Conservation (phyloP, 2,888 invertebrate genomes). For the Archaeoteleia sp. region DNA sequence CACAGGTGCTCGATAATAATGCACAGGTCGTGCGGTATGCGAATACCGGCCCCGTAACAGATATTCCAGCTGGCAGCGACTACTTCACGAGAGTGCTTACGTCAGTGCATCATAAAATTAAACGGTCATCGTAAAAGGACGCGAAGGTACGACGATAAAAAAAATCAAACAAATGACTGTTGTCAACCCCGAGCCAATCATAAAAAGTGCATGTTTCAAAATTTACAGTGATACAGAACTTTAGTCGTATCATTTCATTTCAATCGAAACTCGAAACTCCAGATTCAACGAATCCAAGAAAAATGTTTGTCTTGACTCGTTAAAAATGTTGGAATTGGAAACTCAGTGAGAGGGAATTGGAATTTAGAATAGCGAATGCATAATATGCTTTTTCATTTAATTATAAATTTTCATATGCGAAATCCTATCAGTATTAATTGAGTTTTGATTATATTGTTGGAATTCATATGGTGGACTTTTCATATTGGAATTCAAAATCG, state of each 20-base stretch:
- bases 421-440: too few relatives aligned
- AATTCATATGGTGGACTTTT: too few relatives aligned
- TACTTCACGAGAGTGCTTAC: constrained; percentile 36
- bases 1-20: constrained; percentile 42
- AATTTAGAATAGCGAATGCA: too few relatives aligned
- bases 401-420: too few relatives aligned
- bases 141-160: constrained; percentile 3
- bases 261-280: neutral
- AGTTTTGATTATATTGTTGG: too few relatives aligned
- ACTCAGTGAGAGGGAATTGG: too few relatives aligned
- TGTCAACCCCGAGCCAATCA: neutral
- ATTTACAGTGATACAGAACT: neutral
- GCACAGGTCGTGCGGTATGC: constrained; percentile 27
- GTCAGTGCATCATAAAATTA: constrained; percentile 29
- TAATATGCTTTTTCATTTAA: too few relatives aligned
- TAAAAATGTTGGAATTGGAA: too few relatives aligned
- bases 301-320: too few relatives aligned
- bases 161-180: constrained; percentile 5
- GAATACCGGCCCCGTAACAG: constrained; percentile 37
- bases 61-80: constrained; percentile 32
- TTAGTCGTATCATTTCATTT: neutral
- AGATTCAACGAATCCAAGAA: too few relatives aligned
- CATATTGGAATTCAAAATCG: too few relatives aligned
- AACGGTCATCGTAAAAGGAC: constrained; percentile 17
- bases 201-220: neutral